Base-by-base conservation (phyloP, 2,888 invertebrate species). In the Fragum sueziense region DNA sequence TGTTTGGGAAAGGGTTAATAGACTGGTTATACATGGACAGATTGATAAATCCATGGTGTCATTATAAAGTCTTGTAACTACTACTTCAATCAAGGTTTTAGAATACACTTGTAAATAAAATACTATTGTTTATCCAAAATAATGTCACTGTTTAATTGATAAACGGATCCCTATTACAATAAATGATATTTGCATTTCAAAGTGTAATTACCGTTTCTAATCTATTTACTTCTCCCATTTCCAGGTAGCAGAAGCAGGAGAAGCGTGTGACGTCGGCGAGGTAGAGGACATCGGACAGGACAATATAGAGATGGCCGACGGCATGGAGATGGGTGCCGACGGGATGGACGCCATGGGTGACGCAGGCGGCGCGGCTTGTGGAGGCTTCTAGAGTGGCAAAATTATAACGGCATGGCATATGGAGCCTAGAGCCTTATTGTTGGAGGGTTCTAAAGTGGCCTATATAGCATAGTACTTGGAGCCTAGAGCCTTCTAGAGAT, bases 311-410 rank as follows among this genome's bases (percentile, higher is more conserved):
- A 76, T 70, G 37, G 81, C 47, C 25, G 78, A 72, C 47, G 73
- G 70, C 0, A 68, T 69, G 22, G 71, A 74, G 3, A 70, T 59
- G 29, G 77, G 65, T 20, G 78, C 31, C 7, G 72, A 57, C 2
- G 85, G 79, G 22, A 86, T 73, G 69, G 82, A 79, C 0, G 74
- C 59, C 29, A 80, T 74, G 74, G 82, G 75, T 22, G 85, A 79
- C 31, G 83, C 73, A 20, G 84, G 80, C 59, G 85, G 74, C 65
- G 86, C 85, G 20, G 85, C 85, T 3, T 86, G 87, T 79, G 87
- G 85, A 0, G 85, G 82, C 0, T 84, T 84, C 29, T 82, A 76
- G 67, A 69, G 29, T 17, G 11, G 27, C 14, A 2, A 33, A 29
- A 3, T 27, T 14, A 17, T 34, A 6, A 41, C 9, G 25, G 11